Percentiles rank a stretch among this genome's conserved stretches.
Conservation (phyloP, 2,888 invertebrate species). For the Pseudococcus longispinus region DNA sequence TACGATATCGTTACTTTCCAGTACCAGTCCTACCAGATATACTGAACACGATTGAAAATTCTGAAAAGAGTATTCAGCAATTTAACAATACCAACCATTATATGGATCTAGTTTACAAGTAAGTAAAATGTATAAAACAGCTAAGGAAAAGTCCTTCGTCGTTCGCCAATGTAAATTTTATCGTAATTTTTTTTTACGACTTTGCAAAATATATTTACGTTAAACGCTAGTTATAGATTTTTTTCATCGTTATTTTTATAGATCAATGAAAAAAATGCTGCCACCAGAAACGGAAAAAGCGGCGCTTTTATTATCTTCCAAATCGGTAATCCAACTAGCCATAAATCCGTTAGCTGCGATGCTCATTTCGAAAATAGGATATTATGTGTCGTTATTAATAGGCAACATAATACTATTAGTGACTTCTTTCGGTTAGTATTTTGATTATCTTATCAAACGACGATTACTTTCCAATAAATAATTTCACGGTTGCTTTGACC, state of each 20-base stretch:
- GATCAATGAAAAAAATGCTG: slow-evolving; percentile 28
- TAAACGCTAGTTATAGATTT: background rate
- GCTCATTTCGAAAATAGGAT: slow-evolving; percentile 72
- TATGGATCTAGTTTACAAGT: slow-evolving; percentile 1
- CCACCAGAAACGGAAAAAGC: slow-evolving; percentile 47
- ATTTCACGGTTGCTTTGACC: slow-evolving; percentile 32
- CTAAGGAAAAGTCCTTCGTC: background rate
- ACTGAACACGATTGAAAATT: slow-evolving; percentile 4
- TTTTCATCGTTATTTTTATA: background rate
- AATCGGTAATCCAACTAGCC: slow-evolving; percentile 80
- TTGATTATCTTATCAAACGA: slow-evolving; percentile 37
- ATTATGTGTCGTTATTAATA: slow-evolving; percentile 72
- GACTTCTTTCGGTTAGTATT: slow-evolving; percentile 72
- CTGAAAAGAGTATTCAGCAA: background rate
- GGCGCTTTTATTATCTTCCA: slow-evolving; percentile 72
- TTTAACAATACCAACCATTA: background rate
- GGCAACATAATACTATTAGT: slow-evolving; percentile 74
- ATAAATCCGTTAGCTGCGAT: slow-evolving; percentile 79
- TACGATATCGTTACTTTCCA: background rate
- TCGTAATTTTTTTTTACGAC: slow-evolving; percentile 12
- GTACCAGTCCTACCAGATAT: slow-evolving; percentile 39
- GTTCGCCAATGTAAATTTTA: background rate
- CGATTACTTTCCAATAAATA: slow-evolving; percentile 35
- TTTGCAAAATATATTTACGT: background rate
- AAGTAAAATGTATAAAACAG: background rate